Percentiles rank a stretch among this genome's conserved stretches.
Conservation (phyloP, 2,888 invertebrate species). For the Clostera curtula region DNA sequence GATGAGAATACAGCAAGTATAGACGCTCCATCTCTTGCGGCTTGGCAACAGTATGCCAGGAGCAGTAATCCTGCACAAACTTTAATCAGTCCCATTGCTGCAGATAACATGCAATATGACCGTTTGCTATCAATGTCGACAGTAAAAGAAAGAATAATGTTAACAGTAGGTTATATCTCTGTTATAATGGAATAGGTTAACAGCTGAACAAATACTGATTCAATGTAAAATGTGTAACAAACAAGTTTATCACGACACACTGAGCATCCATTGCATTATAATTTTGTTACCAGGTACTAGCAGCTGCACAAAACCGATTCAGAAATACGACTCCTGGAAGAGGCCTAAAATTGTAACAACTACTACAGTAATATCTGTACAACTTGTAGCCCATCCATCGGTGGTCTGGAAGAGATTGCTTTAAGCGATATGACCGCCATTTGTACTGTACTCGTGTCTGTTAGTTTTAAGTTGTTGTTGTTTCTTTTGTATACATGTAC, state of each 20-base stretch:
- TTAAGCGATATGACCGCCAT: too few species aligned
- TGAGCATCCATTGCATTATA: constrained; percentile 8
- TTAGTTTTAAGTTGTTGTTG: too few species aligned
- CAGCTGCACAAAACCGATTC: too few species aligned
- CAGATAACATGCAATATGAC: constrained; percentile 16
- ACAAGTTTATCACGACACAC: constrained; percentile 9
- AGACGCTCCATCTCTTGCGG: constrained; percentile 36
- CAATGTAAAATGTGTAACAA: constrained; percentile 12
- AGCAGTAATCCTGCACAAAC: constrained; percentile 27
- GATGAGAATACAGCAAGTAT: constrained; percentile 59
- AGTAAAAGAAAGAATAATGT: constrained; percentile 21
- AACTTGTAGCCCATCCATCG: too few species aligned
- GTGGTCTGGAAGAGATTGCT: too few species aligned
- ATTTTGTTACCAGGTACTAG: too few species aligned
- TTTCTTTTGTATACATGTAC: too few species aligned
- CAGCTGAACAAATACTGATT: constrained; percentile 39
- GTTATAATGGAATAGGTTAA: constrained; percentile 9
- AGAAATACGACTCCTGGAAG: too few species aligned
- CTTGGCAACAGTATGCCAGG: constrained; percentile 23
- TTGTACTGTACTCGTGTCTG: too few species aligned
- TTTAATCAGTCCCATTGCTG: constrained; percentile 27
- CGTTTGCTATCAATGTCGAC: constrained; percentile 14
- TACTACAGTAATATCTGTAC: too few species aligned
- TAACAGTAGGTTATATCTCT: constrained; percentile 10
- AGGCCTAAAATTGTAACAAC: too few species aligned